A percentile compares a stretch with the other conserved stretches of the same genome.
phyloP scores from a whole-genome alignment of 2,888 invertebrate species.

The Adelphocoris suturalis region DNA sequence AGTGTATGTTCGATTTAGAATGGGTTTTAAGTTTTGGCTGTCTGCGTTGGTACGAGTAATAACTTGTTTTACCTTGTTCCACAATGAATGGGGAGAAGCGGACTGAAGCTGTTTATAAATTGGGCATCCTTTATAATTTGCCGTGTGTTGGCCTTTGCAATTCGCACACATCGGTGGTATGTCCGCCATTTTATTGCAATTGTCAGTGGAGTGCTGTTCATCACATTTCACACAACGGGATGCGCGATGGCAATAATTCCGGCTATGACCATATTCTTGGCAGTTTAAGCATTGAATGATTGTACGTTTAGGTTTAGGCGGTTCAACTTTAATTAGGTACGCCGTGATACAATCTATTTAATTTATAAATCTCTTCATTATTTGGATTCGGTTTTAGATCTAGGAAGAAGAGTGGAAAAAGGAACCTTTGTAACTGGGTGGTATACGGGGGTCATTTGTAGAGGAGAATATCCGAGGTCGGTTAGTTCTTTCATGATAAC shows the following conservation, averaged over 20 bases:
- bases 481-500: conserved; percentile 1
- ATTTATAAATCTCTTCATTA: conserved; percentile 7
- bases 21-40: too few species aligned
- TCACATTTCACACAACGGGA: conserved; percentile 2
- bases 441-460: conserved; percentile 3
- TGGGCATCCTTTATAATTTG: conserved; percentile 31
- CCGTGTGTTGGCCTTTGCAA: conserved; percentile 12
- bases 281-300: background rate
- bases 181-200: background rate
- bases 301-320: background rate
- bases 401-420: background rate
- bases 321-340: conserved; percentile 4
- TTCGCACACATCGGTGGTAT: background rate
- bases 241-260: conserved; percentile 5
- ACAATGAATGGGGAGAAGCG: background rate
- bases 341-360: conserved; percentile 2
- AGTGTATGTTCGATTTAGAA: background rate
- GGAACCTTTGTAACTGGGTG: conserved; percentile 22
- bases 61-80: background rate
- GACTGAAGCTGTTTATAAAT: background rate
- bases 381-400: conserved; percentile 9
- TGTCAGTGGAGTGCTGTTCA: background rate
- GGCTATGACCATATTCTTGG: background rate
- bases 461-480: background rate
- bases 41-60: too few species aligned